Conservation (phyloP, 2,797 vertebrate genomes). For the Rhinella marina region DNA sequence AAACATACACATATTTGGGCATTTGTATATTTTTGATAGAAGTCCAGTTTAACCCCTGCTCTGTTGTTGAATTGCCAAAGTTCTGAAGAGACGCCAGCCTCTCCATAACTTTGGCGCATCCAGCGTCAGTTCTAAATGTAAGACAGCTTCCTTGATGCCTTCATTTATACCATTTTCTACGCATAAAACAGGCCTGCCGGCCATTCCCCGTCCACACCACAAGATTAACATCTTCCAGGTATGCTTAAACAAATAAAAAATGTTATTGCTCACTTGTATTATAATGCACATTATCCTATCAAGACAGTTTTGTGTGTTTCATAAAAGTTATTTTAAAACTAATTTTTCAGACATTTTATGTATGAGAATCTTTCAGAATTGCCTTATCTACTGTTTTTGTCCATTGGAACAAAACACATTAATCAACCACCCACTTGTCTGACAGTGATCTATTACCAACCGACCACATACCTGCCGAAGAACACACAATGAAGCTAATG, state of each 20-base stretch:
- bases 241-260: not conserved
- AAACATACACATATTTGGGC: too few relatives aligned
- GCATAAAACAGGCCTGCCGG: too few relatives aligned
- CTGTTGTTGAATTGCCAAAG: too few relatives aligned
- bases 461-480: conserved; percentile 31
- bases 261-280: not conserved
- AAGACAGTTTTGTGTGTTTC: not conserved
- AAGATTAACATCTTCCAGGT: not conserved
- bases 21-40: too few relatives aligned
- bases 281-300: not conserved
- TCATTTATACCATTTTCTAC: too few relatives aligned
- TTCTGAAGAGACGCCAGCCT: too few relatives aligned
- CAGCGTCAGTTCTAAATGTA: too few relatives aligned
- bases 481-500: conserved; percentile 19
- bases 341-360: not conserved
- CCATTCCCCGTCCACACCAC: too few relatives aligned
- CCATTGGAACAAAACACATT: conserved; percentile 41
- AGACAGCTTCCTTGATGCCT: too few relatives aligned
- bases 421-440: conserved; percentile 46
- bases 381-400: conserved; percentile 40
- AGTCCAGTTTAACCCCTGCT: too few relatives aligned
- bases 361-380: not conserved
- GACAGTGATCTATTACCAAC: conserved; percentile 53
- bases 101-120: too few relatives aligned
- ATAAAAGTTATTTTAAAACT: not conserved